Evolutionary conservation across 2,888 invertebrate species (phyloP), one percentile per base, ranked within the genome.

Genomic region (Metellina segmentata): DNA sequence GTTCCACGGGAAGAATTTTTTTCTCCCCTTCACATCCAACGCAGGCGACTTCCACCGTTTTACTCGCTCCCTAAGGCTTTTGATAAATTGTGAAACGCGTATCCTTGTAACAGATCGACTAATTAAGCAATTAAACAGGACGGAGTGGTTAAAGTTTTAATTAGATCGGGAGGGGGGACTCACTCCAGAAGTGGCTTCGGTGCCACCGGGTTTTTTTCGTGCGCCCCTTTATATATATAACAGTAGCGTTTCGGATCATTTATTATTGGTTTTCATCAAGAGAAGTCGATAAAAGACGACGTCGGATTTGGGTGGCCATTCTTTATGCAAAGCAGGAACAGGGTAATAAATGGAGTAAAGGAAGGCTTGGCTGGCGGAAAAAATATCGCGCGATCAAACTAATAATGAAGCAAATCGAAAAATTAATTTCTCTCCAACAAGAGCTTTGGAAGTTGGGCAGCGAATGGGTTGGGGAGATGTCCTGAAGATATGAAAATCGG

Each of bases 71-170:
- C 91, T 53, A 61, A 87, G 91, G 91, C 86, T 83, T 83, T 91
- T 91, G 91, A 91, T 87, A 91, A 91, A 91, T 91, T 91, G 91
- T 86, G 91, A 91, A 82, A 81, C 72, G 75, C 78, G 78, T 87
- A 87, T 78, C 75, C 91, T 83, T 82, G 91, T 87, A 91, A 91
- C 91, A 87, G 83, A 91, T 87, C 82, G 91, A 91, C 91, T 91
- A 91, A 91, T 91, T 91, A 91, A 87, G 87, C 91, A 91, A 91
- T 91, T 91, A 87, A 91, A 91, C 91, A 91, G 91, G 87, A 87
- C 87, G 77, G 79, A 91, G 91, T 91, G 87, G 91, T 91, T 91
- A 91, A 91, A 91, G 91, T 91, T 91, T 91, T 91, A 91, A 91
- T 91, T 91, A 91, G 91, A 91, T 78, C 72, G 78, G 69, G 71